These are phyloP conservation scores for Amphiprion percula DNA, from an alignment of 2,113 vertebrate species.

Conservation along the genomic window DNA sequence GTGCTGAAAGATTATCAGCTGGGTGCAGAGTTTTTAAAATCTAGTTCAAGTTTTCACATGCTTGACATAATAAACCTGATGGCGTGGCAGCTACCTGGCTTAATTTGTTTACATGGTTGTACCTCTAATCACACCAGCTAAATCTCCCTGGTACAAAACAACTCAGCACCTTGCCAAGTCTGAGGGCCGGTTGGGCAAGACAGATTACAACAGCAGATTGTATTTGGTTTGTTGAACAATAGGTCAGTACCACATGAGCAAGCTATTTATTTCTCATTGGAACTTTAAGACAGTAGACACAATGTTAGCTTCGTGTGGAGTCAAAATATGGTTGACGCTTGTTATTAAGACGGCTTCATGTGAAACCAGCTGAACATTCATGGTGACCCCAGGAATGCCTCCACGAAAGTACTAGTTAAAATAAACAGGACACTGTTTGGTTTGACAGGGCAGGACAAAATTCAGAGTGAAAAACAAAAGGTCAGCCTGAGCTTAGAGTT, in stretches of 20 bases:
- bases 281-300: conserved; percentile 37
- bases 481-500: conserved; percentile 4
- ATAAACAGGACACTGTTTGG: conserved; percentile 32
- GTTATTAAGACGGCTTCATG: conserved; percentile 31
- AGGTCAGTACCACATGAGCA: conserved; percentile 4
- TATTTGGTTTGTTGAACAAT: conserved; percentile 46
- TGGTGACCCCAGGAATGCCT: conserved; percentile 30
- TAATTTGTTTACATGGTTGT: conserved; percentile 44
- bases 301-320: conserved; percentile 37
- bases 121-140: conserved; percentile 36
- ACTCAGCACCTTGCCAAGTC: conserved; percentile 2
- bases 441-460: conserved; percentile 2
- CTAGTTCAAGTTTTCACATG: conserved; percentile 8
- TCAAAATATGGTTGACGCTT: conserved; percentile 39
- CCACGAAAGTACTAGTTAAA: background rate
- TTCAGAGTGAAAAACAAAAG: background rate
- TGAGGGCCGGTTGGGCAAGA: conserved; percentile 37
- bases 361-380: conserved; percentile 40
- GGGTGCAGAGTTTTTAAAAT: background rate
- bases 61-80: conserved; percentile 22
- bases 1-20: background rate
- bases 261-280: conserved; percentile 47
- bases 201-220: conserved; percentile 42
- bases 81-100: conserved; percentile 22
- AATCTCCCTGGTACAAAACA: conserved; percentile 50